Conservation (phyloP, 2,113 vertebrate genomes). For the Mormoops blainvillei region DNA sequence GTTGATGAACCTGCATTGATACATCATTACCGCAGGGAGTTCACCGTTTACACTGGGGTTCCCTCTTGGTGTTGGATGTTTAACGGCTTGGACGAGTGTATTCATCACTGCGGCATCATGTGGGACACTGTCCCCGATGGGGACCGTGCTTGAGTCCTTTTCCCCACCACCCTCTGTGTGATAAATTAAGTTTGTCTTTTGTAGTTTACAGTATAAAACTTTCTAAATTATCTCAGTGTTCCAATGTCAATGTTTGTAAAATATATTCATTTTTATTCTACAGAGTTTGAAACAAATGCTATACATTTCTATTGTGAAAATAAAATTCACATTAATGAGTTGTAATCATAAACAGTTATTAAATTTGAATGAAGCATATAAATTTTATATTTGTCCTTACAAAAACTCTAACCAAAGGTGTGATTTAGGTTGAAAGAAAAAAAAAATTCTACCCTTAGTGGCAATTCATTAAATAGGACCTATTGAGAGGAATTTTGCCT, state of each 20-base stretch:
- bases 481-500: not conserved
- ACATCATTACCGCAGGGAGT: not conserved
- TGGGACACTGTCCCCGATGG: not conserved
- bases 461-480: not conserved
- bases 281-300: not conserved
- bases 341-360: not conserved
- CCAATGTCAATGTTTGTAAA: not conserved
- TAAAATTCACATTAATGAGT: not conserved
- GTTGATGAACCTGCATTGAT: not conserved
- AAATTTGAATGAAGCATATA: conserved; percentile 31
- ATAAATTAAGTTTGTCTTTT: not conserved
- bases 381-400: conserved; percentile 1
- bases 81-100: not conserved
- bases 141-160: not conserved
- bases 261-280: not conserved
- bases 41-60: not conserved
- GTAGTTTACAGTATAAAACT: not conserved
- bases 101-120: not conserved
- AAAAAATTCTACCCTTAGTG: not conserved
- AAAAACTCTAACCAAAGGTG: not conserved
- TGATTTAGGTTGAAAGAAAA: not conserved
- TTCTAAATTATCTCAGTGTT: not conserved
- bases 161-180: fast-evolving
- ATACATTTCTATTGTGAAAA: not conserved
- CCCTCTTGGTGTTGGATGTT: not conserved